phyloP scores from a whole-genome alignment of 1,140 invertebrate genomes.

The Scylla paramamosain region DNA sequence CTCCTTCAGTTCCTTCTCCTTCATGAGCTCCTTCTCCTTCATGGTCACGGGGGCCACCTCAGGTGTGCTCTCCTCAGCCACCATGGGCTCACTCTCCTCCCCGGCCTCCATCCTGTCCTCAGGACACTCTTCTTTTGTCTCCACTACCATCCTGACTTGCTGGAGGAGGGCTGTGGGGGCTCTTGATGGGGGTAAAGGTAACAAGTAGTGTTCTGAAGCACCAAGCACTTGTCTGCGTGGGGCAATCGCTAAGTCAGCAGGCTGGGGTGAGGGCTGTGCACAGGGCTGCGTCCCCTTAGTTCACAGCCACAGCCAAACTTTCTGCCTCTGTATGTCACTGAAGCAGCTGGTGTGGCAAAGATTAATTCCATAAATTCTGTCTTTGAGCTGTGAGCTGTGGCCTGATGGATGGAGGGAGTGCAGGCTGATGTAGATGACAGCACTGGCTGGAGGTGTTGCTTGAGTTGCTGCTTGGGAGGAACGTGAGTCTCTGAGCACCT shows the following conservation, averaged over 20 bases:
- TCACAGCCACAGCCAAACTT: neutral
- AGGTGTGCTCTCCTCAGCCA: neutral
- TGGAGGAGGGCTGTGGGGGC: neutral
- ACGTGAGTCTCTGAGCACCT: neutral
- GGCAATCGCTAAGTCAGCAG: neutral
- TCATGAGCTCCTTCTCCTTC: slow-evolving; percentile 33
- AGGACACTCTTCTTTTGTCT: neutral
- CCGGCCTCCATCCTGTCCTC: slow-evolving; percentile 3
- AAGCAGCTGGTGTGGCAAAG: neutral
- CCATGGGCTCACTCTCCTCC: slow-evolving; percentile 19
- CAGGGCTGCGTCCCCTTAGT: neutral
- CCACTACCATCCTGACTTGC: neutral
- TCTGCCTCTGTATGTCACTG: neutral
- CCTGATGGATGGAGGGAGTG: neutral
- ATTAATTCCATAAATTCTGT: slow-evolving; percentile 4
- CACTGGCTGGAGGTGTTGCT: too few species aligned
- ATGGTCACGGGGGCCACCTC: neutral
- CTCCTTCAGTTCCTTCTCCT: slow-evolving; percentile 26
- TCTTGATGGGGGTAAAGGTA: neutral
- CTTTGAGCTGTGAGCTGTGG: neutral
- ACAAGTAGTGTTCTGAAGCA: neutral
- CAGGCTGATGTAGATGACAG: too few species aligned
- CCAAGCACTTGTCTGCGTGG: too few species aligned
- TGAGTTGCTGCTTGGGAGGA: neutral
- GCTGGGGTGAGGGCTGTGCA: neutral